Evolutionary conservation across 2,113 vertebrate species (phyloP), one percentile per base, ranked within the genome.

Genomic region (Catagonus wagneri): DNA sequence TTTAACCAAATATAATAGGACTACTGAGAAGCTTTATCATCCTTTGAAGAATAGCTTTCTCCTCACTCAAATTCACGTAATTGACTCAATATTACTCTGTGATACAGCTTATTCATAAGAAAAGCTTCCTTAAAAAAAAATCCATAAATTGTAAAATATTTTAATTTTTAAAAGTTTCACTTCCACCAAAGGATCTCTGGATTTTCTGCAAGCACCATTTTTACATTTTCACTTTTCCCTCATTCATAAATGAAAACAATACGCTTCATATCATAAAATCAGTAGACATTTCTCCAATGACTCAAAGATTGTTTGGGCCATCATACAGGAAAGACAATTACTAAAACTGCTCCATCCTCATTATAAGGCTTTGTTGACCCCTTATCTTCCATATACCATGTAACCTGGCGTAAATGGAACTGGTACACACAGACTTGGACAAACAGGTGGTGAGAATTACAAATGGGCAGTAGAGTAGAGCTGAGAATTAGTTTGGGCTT

Each of bases 1-100:
- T 97, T 96, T 95, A 95, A 56, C 74, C 96, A 96, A 95, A 95
- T 83, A 93, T 79, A 96, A 95, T 16, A 86, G 78, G 80, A 89
- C 74, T 61, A 96, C 76, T 60, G 65, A 95, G 89, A 94, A 96
- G 74, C 89, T 96, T 92, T 96, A 90, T 83, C 89, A 93, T 78
- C 89, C 84, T 95, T 95, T 89, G 54, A 72, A 95, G 79, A 90
- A 90, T 27, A 96, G 65, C 44, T 97, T 96, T 97, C 69, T 92
- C 89, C 94, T 97, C 83, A 89, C 90, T 96, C 83, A 95, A 93
- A 97, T 92, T 93, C 86, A 89, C 0, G 7, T 89, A 93, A 97
- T 2, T 95, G 27, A 96, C 90, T 89, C 91, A 96, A 52, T 80
- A 93, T 89, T 94, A 91, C n/a, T 83, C 50, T 83, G 19, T 36